These are phyloP conservation scores for Rutpela maculata DNA, from an alignment of 2,888 invertebrate genomes.

Conservation along the genomic window DNA sequence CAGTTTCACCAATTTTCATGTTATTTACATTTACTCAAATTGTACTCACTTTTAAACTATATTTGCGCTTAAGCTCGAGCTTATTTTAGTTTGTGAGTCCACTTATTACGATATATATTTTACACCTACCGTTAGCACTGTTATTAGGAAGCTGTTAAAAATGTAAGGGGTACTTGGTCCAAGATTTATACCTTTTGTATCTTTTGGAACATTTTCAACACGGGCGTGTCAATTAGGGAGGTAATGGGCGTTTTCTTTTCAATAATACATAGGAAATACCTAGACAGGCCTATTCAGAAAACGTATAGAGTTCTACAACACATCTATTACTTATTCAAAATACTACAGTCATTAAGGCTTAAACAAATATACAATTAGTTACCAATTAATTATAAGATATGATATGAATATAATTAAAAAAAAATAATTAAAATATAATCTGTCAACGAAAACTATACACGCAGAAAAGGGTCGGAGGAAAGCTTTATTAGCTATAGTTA, in stretches of 20 bases:
- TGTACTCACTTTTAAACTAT: no score
- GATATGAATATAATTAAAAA: no score
- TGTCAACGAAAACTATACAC: no score
- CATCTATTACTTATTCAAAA: not conserved
- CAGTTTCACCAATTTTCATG: no score
- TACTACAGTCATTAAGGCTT: not conserved
- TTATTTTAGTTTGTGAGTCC: not conserved
- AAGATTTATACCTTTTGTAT: constrained; percentile 5
- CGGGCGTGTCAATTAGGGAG: not conserved
- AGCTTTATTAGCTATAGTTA: no score
- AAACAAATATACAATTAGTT: not conserved
- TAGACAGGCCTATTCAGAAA: not conserved
- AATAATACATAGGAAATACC: not conserved
- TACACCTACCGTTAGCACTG: not conserved
- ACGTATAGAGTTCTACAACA: not conserved
- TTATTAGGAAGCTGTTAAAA: constrained; percentile 14
- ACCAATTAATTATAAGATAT: not conserved
- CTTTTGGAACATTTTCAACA: not conserved
- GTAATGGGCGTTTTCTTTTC: constrained; percentile 3
- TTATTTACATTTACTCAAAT: no score
- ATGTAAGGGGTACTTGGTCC: not conserved
- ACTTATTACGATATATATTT: not conserved
- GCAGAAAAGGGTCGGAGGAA: no score
- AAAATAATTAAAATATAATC: no score
- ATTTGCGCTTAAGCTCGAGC: no score